These are phyloP conservation scores for Lycocorax pyrrhopterus DNA, from an alignment of 2,113 vertebrate species.

Conservation along the genomic window DNA sequence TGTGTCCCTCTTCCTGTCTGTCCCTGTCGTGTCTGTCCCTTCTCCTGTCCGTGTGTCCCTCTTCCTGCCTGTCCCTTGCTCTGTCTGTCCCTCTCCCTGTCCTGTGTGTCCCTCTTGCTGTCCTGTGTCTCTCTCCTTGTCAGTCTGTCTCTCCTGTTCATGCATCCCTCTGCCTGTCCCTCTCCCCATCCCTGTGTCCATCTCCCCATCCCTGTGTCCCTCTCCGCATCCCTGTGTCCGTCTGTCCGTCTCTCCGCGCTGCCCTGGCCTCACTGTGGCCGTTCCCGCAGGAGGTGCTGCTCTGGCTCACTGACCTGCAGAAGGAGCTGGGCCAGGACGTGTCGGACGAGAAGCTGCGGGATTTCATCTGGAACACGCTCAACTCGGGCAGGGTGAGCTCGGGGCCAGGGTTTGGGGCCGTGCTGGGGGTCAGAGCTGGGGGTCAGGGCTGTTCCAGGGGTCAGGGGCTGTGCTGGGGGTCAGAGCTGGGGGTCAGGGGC, in stretches of 20 bases:
- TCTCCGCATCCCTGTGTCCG: no score
- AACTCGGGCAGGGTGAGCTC: constrained; percentile 91
- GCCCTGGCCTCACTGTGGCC: fast-evolving
- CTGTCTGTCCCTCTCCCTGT: not conserved
- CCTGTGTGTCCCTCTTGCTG: no score
- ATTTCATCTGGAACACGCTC: constrained; percentile 98
- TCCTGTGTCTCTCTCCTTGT: not conserved
- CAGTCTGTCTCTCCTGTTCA: not conserved
- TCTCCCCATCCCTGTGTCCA: not conserved
- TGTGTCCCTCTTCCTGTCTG: no score
- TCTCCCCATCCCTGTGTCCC: not conserved
- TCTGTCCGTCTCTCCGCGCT: not conserved
- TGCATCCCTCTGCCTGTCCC: no score
- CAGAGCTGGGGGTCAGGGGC: no score
- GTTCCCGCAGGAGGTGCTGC: constrained; percentile 85
- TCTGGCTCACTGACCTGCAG: constrained; percentile 92
- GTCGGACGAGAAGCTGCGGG: constrained; percentile 88
- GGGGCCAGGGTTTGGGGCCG: not conserved
- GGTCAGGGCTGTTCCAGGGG: no score
- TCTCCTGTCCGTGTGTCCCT: no score
- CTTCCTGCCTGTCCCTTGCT: no score
- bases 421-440: no score
- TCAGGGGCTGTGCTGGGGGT: no score
- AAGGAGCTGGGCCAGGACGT: constrained; percentile 93
- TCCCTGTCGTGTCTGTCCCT: no score